Conservation (phyloP, 2,113 vertebrate genomes). For the Oceanodroma tethys region DNA sequence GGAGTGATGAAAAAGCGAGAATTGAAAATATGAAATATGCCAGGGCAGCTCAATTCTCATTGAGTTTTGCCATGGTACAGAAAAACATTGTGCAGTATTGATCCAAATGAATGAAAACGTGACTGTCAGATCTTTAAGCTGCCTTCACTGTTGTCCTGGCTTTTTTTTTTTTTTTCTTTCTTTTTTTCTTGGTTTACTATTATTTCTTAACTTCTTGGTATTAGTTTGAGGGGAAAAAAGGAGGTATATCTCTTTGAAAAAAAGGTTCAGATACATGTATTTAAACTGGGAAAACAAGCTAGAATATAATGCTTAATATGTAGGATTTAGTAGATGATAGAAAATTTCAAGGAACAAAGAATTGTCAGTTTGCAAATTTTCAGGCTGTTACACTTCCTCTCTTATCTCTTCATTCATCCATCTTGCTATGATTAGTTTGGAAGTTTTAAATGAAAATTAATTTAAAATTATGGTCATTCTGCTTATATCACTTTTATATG, state of each 20-base stretch:
- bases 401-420: neutral
- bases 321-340: neutral
- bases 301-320: neutral
- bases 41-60: neutral
- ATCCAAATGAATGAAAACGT: neutral
- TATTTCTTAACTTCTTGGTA: neutral
- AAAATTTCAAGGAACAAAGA: neutral
- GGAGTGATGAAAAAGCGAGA: neutral
- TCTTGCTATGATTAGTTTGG: neutral
- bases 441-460: neutral
- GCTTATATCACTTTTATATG: neutral
- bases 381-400: neutral
- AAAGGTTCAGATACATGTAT: neutral
- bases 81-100: neutral
- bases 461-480: neutral
- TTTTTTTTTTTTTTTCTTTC: too few relatives aligned
- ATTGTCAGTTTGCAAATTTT: neutral
- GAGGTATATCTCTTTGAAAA: neutral
- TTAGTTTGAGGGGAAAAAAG: fast-evolving
- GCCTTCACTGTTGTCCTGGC: neutral
- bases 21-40: neutral
- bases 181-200: neutral
- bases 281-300: neutral
- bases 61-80: neutral
- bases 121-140: neutral